Conservation (phyloP, 2,888 invertebrate species). For the Pristionchus mayeri region DNA sequence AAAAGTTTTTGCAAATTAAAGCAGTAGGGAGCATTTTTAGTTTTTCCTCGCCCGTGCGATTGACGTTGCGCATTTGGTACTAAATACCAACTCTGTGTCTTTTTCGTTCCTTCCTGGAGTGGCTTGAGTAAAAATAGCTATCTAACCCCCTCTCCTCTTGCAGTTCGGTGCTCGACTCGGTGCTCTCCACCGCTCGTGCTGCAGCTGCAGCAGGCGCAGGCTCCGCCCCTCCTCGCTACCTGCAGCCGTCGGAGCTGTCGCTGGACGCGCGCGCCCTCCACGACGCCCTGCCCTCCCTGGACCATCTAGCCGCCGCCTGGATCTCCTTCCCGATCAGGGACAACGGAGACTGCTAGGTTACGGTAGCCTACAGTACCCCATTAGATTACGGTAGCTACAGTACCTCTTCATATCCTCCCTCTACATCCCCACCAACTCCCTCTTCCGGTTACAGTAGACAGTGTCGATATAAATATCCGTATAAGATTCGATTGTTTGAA, state of each 20-base stretch:
- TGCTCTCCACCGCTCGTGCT: slow-evolving; percentile 15
- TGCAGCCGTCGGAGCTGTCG: slow-evolving; percentile 61
- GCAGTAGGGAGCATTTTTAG: too few species aligned
- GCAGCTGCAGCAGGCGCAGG: too few species aligned
- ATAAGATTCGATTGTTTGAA: slow-evolving; percentile 33
- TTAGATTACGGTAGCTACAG: background rate
- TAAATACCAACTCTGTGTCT: background rate
- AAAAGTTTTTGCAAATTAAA: too few species aligned
- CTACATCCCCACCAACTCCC: too few species aligned
- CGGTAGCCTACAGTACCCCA: slow-evolving; percentile 37
- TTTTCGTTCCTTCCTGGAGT: background rate
- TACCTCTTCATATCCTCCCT: background rate
- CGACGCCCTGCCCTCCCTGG: slow-evolving; percentile 66
- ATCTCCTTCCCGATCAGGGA: slow-evolving; percentile 67
- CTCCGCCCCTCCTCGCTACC: slow-evolving; percentile 49
- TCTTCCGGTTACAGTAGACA: background rate
- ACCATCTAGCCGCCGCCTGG: slow-evolving; percentile 62
- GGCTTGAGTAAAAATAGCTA: background rate
- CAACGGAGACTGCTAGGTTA: slow-evolving; percentile 6
- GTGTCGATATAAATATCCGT: background rate
- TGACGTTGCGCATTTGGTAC: background rate
- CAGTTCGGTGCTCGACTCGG: slow-evolving; percentile 46
- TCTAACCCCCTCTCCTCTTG: background rate
- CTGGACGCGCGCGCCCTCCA: slow-evolving; percentile 67
- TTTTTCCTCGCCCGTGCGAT: too few species aligned